Conservation (phyloP, 2,113 vertebrate species). For the Melanotaenia duboulayi region DNA sequence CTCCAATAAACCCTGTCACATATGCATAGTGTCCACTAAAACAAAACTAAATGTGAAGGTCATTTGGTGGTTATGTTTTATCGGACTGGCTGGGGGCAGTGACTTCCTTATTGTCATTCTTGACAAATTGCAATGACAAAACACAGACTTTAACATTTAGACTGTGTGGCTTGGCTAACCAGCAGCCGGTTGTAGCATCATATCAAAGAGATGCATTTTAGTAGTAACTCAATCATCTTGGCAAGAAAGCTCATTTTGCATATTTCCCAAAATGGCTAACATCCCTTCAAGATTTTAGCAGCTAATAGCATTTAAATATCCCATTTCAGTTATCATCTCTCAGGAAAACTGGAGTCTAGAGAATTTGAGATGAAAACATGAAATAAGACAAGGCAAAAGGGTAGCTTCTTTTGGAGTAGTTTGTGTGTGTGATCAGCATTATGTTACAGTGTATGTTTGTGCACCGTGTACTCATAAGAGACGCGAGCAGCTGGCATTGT, state of each 20-base stretch:
- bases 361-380: constrained; percentile 26
- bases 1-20: background rate
- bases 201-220: background rate
- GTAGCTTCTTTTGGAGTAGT: constrained; percentile 25
- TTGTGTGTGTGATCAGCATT: constrained; percentile 42
- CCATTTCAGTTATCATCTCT: background rate
- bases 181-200: background rate
- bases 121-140: background rate
- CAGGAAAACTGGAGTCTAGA: constrained; percentile 22
- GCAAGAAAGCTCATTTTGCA: background rate
- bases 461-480: constrained; percentile 34
- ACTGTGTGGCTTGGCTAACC: background rate
- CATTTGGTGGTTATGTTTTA: background rate
- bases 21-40: background rate
- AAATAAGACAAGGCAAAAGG: constrained; percentile 31
- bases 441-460: background rate
- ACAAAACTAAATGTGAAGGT: background rate
- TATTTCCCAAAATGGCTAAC: background rate
- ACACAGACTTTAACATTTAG: too few species aligned
- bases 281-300: background rate
- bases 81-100: background rate
- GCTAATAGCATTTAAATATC: background rate
- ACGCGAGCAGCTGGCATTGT: constrained; percentile 67
- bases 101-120: background rate
- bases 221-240: background rate